A percentile compares a stretch with the other conserved stretches of the same genome.
Conservation (phyloP, 1,140 invertebrate genomes). For the Dinoponera quadriceps region DNA sequence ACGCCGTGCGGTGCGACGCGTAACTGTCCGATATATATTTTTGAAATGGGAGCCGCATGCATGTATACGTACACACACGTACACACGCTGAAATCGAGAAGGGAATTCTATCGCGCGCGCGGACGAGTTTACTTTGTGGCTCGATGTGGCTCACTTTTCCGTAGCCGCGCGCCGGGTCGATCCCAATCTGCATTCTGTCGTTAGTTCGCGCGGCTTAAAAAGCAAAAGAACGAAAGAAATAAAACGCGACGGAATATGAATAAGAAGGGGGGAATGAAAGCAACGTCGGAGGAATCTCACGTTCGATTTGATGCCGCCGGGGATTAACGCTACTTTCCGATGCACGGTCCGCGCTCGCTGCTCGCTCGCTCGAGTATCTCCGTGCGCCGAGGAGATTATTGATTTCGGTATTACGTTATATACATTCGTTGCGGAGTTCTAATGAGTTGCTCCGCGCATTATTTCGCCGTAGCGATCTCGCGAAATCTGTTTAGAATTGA, state of each 20-base stretch:
- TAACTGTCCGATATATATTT: no score
- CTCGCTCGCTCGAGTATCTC: no score
- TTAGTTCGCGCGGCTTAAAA: not conserved
- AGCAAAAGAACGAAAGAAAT: no score
- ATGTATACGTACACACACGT: no score
- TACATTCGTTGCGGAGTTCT: slow-evolving; percentile 6
- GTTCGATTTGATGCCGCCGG: not conserved
- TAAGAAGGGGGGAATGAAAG: not conserved
- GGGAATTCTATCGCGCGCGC: not conserved
- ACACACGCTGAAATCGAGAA: not conserved
- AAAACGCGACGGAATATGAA: no score
- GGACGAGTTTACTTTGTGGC: not conserved
- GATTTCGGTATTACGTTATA: slow-evolving; percentile 14
- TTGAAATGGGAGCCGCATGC: no score
- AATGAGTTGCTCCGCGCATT: not conserved
- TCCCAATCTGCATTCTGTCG: not conserved
- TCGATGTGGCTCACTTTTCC: not conserved
- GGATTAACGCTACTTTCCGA: not conserved
- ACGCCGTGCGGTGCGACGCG: no score
- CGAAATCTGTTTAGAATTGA: slow-evolving; percentile 62
- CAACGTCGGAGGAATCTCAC: not conserved
- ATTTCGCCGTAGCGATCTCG: slow-evolving; percentile 33
- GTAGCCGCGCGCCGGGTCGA: not conserved
- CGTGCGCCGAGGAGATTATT: slow-evolving; percentile 11
- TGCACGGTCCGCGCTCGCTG: not conserved